Evolutionary conservation across 2,888 invertebrate genomes (phyloP).

Genomic region (Dynastes maya): DNA sequence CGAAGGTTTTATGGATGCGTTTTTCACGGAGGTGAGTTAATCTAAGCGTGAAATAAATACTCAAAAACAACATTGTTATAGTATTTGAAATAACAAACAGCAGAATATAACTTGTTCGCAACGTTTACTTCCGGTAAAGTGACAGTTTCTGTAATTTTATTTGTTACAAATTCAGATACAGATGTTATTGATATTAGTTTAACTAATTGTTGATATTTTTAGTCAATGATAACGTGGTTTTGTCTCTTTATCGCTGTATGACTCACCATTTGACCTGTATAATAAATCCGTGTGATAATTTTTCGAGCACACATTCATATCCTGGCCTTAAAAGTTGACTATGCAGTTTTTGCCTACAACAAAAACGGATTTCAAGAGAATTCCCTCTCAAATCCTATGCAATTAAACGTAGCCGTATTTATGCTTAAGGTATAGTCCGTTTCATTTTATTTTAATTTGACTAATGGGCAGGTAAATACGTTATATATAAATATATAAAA

Average conservation of each 20-base stretch:
- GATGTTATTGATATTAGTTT: conserved; percentile 14
- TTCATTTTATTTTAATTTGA: no score
- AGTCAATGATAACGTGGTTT: conserved; percentile 25
- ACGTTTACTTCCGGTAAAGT: no score
- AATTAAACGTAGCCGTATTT: background rate
- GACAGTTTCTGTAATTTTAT: no score
- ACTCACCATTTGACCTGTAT: conserved; percentile 17
- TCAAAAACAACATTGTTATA: conserved; percentile 1
- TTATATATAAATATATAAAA: no score
- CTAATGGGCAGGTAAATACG: no score
- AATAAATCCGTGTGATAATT: background rate
- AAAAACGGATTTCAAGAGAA: background rate
- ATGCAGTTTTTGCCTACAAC: background rate
- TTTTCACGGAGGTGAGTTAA: conserved; percentile 94
- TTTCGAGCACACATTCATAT: conserved; percentile 5
- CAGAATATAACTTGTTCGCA: background rate
- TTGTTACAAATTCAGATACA: background rate
- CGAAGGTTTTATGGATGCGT: conserved; percentile 99
- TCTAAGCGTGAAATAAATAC: conserved; percentile 35
- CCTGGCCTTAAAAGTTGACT: no score
- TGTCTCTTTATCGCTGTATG: conserved; percentile 40
- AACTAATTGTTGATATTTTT: conserved; percentile 44
- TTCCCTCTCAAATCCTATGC: background rate
- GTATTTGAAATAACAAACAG: background rate
- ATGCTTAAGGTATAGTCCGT: background rate